Conservation (phyloP, 2,113 vertebrate genomes). For the Ibidorhyncha struthersii region DNA sequence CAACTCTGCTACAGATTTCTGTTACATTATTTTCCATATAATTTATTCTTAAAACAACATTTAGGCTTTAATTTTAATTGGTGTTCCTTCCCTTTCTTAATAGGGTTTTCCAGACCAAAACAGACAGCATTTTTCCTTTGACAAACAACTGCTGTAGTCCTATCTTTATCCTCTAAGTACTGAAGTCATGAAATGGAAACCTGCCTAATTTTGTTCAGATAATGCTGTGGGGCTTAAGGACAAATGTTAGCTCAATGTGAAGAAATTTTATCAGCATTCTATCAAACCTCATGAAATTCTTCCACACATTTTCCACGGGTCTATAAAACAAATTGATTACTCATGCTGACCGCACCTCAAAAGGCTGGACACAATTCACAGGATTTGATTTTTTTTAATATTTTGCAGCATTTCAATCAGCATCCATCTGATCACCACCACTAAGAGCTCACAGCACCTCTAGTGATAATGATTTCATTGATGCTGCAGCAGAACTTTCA, state of each 20-base stretch:
- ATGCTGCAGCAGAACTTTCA: constrained; percentile 18
- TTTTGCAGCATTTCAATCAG: constrained; percentile 24
- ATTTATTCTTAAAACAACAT: constrained; percentile 50
- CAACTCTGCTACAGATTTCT: constrained; percentile 20
- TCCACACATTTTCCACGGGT: not conserved
- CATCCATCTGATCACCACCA: not conserved
- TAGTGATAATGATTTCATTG: not conserved
- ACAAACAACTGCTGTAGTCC: constrained; percentile 26
- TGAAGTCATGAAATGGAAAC: not conserved
- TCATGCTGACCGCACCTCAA: not conserved
- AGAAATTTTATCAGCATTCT: not conserved
- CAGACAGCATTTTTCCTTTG: not conserved
- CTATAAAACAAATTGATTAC: not conserved
- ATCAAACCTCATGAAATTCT: not conserved
- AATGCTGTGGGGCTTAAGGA: not conserved
- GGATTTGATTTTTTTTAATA: not conserved
- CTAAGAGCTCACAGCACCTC: not conserved
- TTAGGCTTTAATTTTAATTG: constrained; percentile 53
- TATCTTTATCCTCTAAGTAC: not conserved
- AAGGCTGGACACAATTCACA: not conserved
- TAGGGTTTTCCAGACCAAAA: not conserved
- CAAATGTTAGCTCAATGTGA: not conserved
- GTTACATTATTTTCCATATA: constrained; percentile 14
- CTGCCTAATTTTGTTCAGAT: not conserved
- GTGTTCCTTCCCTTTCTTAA: not conserved